phyloP scores from a whole-genome alignment of 92 coral and sea anemone genomes.

The Heteractis magnifica region DNA sequence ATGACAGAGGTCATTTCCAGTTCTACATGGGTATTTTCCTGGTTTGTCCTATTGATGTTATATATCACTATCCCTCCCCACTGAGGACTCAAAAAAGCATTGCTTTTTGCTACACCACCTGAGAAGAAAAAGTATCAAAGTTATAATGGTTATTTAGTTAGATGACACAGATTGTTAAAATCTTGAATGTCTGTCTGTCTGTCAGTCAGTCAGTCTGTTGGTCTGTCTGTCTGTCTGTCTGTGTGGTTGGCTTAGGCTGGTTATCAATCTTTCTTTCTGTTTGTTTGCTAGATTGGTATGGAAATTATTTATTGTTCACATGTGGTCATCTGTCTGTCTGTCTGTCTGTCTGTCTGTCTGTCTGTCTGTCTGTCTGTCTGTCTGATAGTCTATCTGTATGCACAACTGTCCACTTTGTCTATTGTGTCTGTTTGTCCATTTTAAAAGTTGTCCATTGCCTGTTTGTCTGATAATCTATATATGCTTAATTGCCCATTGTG shows the following conservation, averaged over 20 bases:
- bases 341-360: no score
- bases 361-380: not conserved
- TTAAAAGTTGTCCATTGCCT: no score
- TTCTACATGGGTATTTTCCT: constrained; percentile 43
- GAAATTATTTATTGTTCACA: not conserved
- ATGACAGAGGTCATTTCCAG: constrained; percentile 70
- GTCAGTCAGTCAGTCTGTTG: not conserved
- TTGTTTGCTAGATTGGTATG: not conserved
- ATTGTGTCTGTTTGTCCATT: no score
- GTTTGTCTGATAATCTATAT: no score
- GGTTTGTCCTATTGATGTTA: constrained; percentile 55
- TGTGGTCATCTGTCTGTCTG: not conserved
- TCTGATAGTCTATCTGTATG: not conserved
- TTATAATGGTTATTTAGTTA: not conserved
- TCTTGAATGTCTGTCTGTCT: not conserved
- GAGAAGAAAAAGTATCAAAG: not conserved
- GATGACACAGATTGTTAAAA: not conserved
- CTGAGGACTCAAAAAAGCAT: constrained; percentile 96
- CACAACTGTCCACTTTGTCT: not conserved
- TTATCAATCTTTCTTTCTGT: not conserved
- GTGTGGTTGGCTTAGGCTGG: not conserved
- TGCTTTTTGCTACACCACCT: constrained; percentile 68
- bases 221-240: not conserved
- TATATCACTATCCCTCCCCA: constrained; percentile 93
- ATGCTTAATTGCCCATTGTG: no score